phyloP scores from a whole-genome alignment of 2,113 vertebrate species.

The Tupaia chinensis region DNA sequence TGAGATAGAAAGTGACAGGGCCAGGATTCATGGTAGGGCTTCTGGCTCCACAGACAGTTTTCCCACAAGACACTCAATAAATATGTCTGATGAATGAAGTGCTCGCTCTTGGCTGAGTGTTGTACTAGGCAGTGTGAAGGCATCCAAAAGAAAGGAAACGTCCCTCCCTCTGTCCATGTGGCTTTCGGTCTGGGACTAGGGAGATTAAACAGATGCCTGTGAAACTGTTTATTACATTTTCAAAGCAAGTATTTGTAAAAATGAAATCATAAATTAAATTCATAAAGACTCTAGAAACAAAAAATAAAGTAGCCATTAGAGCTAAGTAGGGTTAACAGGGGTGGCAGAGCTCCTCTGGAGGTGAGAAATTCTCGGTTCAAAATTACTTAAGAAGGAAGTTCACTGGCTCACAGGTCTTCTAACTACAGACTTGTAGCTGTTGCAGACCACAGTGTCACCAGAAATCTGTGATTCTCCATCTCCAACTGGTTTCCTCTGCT shows the following conservation, averaged over 20 bases:
- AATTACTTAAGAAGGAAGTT: neutral
- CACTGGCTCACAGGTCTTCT: neutral
- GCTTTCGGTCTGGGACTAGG: neutral
- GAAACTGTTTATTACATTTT: neutral
- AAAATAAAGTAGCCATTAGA: neutral
- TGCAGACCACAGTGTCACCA: neutral
- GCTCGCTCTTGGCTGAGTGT: neutral
- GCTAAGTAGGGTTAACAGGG: neutral
- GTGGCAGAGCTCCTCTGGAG: neutral
- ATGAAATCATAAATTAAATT: neutral
- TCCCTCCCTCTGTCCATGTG: neutral
- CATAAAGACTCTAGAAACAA: neutral
- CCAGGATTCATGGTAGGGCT: constrained; percentile 18
- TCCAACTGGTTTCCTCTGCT: neutral
- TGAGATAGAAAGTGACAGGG: neutral
- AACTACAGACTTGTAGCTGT: neutral
- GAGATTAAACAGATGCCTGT: neutral
- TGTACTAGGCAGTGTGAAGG: neutral
- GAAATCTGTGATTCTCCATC: neutral
- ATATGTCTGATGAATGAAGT: constrained; percentile 37
- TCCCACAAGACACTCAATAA: constrained; percentile 36
- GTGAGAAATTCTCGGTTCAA: neutral
- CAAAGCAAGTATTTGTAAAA: constrained; percentile 23
- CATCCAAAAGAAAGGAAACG: neutral
- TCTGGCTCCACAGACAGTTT: constrained; percentile 4